These are phyloP conservation scores for Scaptodrosophila lebanonensis DNA, from an alignment of 1,140 invertebrate genomes.

Conservation along the genomic window DNA sequence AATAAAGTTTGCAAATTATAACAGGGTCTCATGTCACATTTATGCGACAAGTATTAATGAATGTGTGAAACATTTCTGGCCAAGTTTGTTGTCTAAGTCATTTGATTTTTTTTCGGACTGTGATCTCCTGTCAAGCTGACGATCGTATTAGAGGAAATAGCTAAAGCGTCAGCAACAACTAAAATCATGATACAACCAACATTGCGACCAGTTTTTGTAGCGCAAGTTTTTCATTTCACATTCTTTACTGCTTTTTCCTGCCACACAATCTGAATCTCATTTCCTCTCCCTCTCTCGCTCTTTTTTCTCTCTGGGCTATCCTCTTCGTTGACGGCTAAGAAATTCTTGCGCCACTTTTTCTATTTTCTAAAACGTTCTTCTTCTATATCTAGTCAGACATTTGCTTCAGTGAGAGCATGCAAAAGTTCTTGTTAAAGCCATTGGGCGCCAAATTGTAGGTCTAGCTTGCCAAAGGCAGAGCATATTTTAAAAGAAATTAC, in stretches of 20 bases:
- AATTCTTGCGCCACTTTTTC: slow-evolving; percentile 50
- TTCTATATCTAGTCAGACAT: no score
- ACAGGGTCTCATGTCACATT: slow-evolving; percentile 19
- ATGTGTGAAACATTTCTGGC: no score
- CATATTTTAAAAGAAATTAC: no score
- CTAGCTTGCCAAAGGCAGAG: no score
- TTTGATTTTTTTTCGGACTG: no score
- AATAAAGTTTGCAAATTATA: slow-evolving; percentile 25
- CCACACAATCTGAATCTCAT: slow-evolving; percentile 12
- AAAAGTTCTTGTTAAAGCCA: slow-evolving; percentile 1
- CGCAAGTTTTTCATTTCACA: slow-evolving; percentile 57
- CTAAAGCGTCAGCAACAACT: slow-evolving; percentile 8
- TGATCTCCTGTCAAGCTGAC: slow-evolving; percentile 14
- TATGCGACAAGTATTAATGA: slow-evolving; percentile 15
- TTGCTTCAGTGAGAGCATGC: slow-evolving; percentile 9
- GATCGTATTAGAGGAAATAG: background rate
- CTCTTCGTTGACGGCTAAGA: slow-evolving; percentile 16
- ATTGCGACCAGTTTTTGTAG: slow-evolving; percentile 61
- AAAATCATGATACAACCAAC: no score
- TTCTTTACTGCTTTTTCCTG: slow-evolving; percentile 37
- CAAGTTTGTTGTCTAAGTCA: slow-evolving; percentile 39
- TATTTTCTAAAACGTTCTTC: slow-evolving; percentile 60
- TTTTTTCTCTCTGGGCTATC: slow-evolving; percentile 28
- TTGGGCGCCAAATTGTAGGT: no score
- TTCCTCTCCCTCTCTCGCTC: slow-evolving; percentile 27